Percentiles rank a stretch among this genome's conserved stretches.
Conservation (phyloP, 2,113 vertebrate species). For the Maccullochella peelii region DNA sequence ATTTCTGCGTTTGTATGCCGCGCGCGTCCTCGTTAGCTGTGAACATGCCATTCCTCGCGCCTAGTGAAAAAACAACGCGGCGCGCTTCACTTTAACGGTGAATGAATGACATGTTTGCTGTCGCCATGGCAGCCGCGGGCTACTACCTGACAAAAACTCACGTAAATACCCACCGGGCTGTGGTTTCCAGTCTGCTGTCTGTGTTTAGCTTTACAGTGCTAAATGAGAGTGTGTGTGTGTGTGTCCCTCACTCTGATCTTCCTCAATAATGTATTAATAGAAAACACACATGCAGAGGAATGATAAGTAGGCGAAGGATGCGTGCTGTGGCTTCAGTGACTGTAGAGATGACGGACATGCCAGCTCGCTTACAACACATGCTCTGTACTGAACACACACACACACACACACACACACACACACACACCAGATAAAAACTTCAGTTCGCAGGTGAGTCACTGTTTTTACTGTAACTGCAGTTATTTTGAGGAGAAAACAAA, state of each 20-base stretch:
- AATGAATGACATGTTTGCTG: slow-evolving; percentile 3
- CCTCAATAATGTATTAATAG: slow-evolving; percentile 16
- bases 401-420: neutral
- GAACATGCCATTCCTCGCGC: neutral
- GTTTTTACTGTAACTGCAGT: neutral
- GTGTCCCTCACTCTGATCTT: neutral
- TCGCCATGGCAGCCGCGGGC: neutral
- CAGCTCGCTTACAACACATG: neutral
- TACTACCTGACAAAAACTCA: neutral
- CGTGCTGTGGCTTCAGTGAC: neutral
- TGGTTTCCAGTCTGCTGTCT: neutral
- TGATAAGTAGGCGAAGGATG: neutral
- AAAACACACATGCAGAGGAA: slow-evolving; percentile 19
- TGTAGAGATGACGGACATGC: neutral
- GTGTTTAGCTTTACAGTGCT: neutral
- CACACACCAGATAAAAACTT: neutral
- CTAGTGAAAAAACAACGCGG: slow-evolving; percentile 23
- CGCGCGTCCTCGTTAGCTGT: slow-evolving; percentile 11
- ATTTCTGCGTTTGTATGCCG: slow-evolving; percentile 12
- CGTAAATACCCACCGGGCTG: too few relatives aligned
- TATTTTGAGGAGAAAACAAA: neutral
- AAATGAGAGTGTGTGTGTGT: neutral
- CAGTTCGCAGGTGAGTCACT: neutral
- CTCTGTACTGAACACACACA: neutral
- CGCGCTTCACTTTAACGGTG: neutral